Evolutionary conservation across 2,888 invertebrate species (phyloP).

Genomic region (Leptinotarsa peninsularis): DNA sequence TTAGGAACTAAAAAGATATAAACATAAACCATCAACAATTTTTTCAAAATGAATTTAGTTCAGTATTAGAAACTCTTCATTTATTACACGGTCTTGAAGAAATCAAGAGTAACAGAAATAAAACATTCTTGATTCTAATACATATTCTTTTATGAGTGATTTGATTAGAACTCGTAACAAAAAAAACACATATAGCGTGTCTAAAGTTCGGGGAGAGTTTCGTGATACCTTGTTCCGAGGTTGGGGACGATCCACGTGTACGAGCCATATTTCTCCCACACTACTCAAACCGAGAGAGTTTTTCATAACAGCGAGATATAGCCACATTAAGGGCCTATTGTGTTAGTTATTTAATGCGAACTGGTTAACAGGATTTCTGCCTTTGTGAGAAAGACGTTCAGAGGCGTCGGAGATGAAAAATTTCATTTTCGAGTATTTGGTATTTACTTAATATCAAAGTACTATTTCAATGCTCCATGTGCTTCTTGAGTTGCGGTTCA

Average conservation of each 20-base stretch:
- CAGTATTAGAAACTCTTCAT: too few relatives aligned
- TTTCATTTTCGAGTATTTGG: not conserved
- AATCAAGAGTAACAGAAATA: too few relatives aligned
- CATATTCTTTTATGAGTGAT: too few relatives aligned
- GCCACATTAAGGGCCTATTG: slow-evolving; percentile 65
- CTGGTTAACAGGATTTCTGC: slow-evolving; percentile 61
- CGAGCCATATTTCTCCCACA: slow-evolving; percentile 66
- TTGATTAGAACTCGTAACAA: too few relatives aligned
- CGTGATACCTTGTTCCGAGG: slow-evolving; percentile 14
- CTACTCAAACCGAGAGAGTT: slow-evolving; percentile 63
- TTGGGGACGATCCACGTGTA: slow-evolving; percentile 55
- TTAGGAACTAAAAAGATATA: too few relatives aligned
- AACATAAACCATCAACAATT: too few relatives aligned
- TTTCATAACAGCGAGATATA: slow-evolving; percentile 63
- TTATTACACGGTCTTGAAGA: too few relatives aligned
- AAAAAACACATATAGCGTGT: slow-evolving; percentile 20
- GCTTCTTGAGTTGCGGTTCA: too few relatives aligned
- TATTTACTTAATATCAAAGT: too few relatives aligned
- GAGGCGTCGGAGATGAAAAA: slow-evolving; percentile 21
- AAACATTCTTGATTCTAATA: too few relatives aligned
- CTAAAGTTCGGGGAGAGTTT: not conserved
- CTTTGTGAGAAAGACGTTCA: slow-evolving; percentile 25
- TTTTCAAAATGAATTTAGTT: too few relatives aligned
- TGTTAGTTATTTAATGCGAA: slow-evolving; percentile 65
- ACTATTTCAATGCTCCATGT: too few relatives aligned